These are phyloP conservation scores for Callosobruchus maculatus DNA, from an alignment of 2,888 invertebrate species.

Conservation along the genomic window DNA sequence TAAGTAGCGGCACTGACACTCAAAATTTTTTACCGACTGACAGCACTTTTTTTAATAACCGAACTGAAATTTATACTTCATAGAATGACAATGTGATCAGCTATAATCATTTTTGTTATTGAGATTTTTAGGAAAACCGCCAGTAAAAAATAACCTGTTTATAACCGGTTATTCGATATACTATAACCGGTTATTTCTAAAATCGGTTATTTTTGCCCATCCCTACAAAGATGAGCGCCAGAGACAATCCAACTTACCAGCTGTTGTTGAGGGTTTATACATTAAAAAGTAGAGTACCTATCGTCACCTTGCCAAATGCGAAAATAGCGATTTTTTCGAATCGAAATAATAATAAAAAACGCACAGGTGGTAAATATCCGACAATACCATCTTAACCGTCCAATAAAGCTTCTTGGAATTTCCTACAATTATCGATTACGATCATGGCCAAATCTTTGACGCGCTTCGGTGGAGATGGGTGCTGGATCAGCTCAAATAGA, in stretches of 20 bases:
- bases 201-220: too few species aligned
- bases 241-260: background rate
- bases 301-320: background rate
- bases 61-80: too few species aligned
- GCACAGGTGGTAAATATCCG: background rate
- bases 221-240: too few species aligned
- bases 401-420: constrained; percentile 28
- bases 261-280: background rate
- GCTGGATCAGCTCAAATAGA: constrained; percentile 62
- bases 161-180: too few species aligned
- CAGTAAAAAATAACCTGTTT: too few species aligned
- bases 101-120: too few species aligned
- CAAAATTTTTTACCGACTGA: too few species aligned
- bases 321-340: background rate
- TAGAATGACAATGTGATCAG: too few species aligned
- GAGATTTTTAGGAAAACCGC: too few species aligned
- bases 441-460: constrained; percentile 67
- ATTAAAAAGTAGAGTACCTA: background rate
- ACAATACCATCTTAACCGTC: constrained; percentile 19
- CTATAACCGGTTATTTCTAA: too few species aligned
- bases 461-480: constrained; percentile 60
- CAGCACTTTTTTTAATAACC: too few species aligned
- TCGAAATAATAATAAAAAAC: background rate
- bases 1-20: too few species aligned
- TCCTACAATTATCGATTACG: constrained; percentile 65